Conservation (phyloP, 1,140 invertebrate genomes). For the Hylyphantes graminicola region DNA sequence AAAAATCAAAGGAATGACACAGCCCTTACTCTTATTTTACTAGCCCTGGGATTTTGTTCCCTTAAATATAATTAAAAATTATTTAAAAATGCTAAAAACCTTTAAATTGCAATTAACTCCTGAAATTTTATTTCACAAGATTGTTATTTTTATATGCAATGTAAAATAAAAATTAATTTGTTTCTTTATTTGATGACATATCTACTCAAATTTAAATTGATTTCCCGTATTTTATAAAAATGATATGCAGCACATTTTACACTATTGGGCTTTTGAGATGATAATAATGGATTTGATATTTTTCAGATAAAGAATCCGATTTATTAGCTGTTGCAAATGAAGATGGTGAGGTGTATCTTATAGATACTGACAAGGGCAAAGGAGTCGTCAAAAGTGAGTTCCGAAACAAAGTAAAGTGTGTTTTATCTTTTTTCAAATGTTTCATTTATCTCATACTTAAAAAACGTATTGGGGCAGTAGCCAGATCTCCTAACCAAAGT, state of each 20-base stretch:
- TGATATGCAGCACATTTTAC: neutral
- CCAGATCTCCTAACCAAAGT: too few relatives aligned
- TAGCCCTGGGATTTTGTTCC: too few relatives aligned
- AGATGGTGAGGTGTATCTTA: slow-evolving; percentile 79
- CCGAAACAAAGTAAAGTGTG: neutral
- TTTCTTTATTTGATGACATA: neutral
- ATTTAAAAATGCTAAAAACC: too few relatives aligned
- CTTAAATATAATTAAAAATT: too few relatives aligned
- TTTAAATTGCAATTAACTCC: too few relatives aligned
- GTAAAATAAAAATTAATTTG: too few relatives aligned
- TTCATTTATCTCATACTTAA: too few relatives aligned
- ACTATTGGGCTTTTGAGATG: neutral
- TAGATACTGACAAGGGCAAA: slow-evolving; percentile 69
- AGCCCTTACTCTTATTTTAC: too few relatives aligned
- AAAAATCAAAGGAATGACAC: too few relatives aligned
- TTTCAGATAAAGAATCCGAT: slow-evolving; percentile 72
- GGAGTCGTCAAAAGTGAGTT: slow-evolving; percentile 36
- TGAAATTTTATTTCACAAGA: too few relatives aligned
- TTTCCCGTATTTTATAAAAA: neutral
- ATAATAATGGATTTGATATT: slow-evolving; percentile 20
- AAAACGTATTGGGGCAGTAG: too few relatives aligned
- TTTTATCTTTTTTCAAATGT: neutral
- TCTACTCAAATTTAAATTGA: neutral
- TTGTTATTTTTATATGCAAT: too few relatives aligned
- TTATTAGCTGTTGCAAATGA: slow-evolving; percentile 85